Conservation (phyloP, 1,140 invertebrate species). For the Nephila pilipes region DNA sequence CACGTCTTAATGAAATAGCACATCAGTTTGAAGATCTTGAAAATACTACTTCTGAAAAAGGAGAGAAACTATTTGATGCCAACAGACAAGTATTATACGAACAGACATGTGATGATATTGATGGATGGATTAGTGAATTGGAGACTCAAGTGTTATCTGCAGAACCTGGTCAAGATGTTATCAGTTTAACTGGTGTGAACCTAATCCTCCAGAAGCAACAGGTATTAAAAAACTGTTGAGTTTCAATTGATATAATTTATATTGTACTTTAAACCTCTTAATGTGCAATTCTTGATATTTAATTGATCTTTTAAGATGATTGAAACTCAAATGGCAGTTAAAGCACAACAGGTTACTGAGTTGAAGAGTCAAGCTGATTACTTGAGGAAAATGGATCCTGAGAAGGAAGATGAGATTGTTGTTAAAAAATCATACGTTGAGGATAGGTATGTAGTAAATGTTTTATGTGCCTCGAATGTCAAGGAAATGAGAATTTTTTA, state of each 20-base stretch:
- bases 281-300: neutral
- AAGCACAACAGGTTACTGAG: slow-evolving; percentile 94
- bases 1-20: slow-evolving; percentile 93
- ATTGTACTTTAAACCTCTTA: neutral
- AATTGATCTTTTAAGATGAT: slow-evolving; percentile 87
- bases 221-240: slow-evolving; percentile 79
- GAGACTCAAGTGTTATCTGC: slow-evolving; percentile 98
- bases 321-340: slow-evolving; percentile 97
- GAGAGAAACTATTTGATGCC: slow-evolving; percentile 98
- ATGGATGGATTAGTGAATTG: slow-evolving; percentile 98
- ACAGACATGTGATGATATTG: slow-evolving; percentile 98
- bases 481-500: no score
- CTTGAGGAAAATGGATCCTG: slow-evolving; percentile 95
- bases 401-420: slow-evolving; percentile 97
- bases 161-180: slow-evolving; percentile 96
- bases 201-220: slow-evolving; percentile 99
- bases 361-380: slow-evolving; percentile 96
- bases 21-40: slow-evolving; percentile 96
- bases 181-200: slow-evolving; percentile 98
- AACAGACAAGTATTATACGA: slow-evolving; percentile 98
- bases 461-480: no score
- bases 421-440: slow-evolving; percentile 95
- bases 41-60: slow-evolving; percentile 97
- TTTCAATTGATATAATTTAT: neutral
- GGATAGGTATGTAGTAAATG: slow-evolving; percentile 91